Percentiles rank a stretch among this genome's conserved stretches.
phyloP scores from a whole-genome alignment of 2,113 vertebrate species.

The Tetrax tetrax region DNA sequence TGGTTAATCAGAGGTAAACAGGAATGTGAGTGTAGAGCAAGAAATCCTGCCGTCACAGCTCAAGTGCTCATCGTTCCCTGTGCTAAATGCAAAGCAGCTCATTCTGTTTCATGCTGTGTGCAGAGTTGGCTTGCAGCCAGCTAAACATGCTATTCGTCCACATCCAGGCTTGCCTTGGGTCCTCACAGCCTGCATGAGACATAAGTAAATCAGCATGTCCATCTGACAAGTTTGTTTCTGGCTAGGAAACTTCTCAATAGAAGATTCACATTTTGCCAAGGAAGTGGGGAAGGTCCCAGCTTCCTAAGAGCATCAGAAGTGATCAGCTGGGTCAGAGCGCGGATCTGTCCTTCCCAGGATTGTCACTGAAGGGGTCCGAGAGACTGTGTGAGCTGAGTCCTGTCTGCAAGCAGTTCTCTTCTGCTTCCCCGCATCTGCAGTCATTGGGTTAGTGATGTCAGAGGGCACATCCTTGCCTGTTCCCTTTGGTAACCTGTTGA shows the following conservation, averaged over 20 bases:
- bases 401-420: accelerated
- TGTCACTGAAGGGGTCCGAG: background rate
- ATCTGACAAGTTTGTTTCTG: background rate
- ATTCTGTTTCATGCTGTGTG: background rate
- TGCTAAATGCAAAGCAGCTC: background rate
- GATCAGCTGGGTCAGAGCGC: background rate
- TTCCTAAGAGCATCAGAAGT: background rate
- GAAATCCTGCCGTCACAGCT: background rate
- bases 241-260: background rate
- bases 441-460: background rate
- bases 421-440: background rate
- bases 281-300: background rate
- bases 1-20: background rate
- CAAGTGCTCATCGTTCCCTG: accelerated
- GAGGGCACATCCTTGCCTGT: background rate
- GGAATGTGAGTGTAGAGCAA: background rate
- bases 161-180: background rate
- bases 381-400: background rate
- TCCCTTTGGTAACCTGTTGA: background rate
- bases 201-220: background rate
- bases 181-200: background rate
- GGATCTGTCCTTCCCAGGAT: background rate
- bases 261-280: background rate
- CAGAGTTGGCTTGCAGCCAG: accelerated
- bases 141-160: background rate